A percentile compares a stretch with the other conserved stretches of the same genome.
These are phyloP conservation scores for Scolanthus callimorphus DNA, from an alignment of 92 coral and sea anemone genomes.

Conservation along the genomic window DNA sequence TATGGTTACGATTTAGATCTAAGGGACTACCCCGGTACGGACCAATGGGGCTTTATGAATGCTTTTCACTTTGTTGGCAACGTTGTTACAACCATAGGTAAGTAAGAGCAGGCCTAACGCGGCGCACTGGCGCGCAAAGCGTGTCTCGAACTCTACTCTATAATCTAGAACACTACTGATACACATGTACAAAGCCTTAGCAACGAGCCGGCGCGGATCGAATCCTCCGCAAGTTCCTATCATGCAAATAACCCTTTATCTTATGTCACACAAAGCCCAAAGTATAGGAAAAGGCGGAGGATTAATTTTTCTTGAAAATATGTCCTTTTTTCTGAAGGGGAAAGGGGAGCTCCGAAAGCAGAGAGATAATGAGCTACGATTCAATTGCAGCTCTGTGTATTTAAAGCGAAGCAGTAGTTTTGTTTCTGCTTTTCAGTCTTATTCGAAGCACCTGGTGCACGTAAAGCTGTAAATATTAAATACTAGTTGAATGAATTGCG, in stretches of 20 bases:
- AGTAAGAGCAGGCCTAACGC: slow-evolving; percentile 17
- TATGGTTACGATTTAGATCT: slow-evolving; percentile 63
- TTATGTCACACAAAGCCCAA: too few species aligned
- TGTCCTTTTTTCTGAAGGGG: too few species aligned
- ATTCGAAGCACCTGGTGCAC: background rate
- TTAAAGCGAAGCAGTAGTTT: too few species aligned
- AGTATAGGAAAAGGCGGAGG: too few species aligned
- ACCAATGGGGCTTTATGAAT: slow-evolving; percentile 89
- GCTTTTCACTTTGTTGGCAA: slow-evolving; percentile 98
- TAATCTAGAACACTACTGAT: background rate
- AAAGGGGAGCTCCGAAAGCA: too few species aligned
- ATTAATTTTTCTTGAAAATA: too few species aligned
- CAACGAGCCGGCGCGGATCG: background rate
- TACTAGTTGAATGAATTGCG: slow-evolving; percentile 1
- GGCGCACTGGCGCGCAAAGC: background rate
- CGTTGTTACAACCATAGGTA: slow-evolving; percentile 94
- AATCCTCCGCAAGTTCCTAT: background rate
- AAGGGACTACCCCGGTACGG: slow-evolving; percentile 17
- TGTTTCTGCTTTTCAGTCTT: too few species aligned
- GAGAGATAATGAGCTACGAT: too few species aligned
- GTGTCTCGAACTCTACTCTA: background rate
- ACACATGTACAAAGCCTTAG: background rate
- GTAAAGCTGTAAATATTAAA: background rate
- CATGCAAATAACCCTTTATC: background rate
- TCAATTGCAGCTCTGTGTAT: too few species aligned